Evolutionary conservation across 2,797 vertebrate species (phyloP), one percentile per base, ranked within the genome.

Genomic region (Sternarchorhynchus goeldii): DNA sequence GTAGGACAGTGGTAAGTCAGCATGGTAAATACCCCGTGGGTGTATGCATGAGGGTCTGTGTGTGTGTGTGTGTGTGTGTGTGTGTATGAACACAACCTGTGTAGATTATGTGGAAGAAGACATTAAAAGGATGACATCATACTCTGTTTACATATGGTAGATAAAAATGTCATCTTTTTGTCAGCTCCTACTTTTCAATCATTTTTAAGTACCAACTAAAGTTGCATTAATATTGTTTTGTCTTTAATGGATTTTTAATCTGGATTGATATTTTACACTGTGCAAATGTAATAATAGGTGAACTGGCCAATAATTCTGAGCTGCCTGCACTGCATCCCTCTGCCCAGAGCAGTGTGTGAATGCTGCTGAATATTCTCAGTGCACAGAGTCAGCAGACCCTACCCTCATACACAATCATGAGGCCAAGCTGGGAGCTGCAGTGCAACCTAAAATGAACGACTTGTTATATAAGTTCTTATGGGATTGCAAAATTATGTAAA

Each of bases 401-500:
- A 73, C 56, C 32, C 41, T 53, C 79, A 86, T 77, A 86, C 83
- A 79, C 86, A 83, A 89, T 88, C 79, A 74, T 80, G 87, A 56
- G 91, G 91, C 92, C 89, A 87, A 87, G 79, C 83, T 85, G 85
- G 88, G 90, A 90, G 87, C 89, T 85, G 83, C 81, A 85, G 86
- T 89, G 90, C 86, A 83, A 87, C 89, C 25, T 86, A 87, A 92
- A 90, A 90, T 89, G 84, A 92, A 93, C 89, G 86, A 87, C 83
- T 76, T 81, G 85, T 94, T 92, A 94, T 90, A 90, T 90, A 92
- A 92, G 89, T 87, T 85, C 90, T 93, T 91, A 91, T 88, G 87
- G 87, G 89, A 92, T 88, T 81, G 84, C 90, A 82, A 89, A 91
- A 92, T 93, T 90, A 92, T 91, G 89, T 93, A 92, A 93, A 92